Conservation (phyloP, 2,113 vertebrate species). For the Psammodynastes pulverulentus region DNA sequence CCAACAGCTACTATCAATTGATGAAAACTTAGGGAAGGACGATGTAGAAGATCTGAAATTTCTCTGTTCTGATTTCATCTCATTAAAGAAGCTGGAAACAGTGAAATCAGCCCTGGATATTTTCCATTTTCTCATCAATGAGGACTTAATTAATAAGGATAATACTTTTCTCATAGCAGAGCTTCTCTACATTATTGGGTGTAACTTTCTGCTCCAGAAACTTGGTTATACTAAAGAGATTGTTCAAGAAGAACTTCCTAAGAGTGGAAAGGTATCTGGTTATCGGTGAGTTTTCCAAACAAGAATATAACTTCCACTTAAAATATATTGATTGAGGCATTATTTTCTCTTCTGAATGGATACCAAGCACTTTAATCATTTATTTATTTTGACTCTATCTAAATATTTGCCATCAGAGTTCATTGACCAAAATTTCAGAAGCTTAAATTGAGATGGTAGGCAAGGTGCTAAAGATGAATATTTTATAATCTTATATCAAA, state of each 20-base stretch:
- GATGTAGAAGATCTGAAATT: slow-evolving; percentile 71
- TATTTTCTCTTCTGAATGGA: neutral
- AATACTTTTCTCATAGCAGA: slow-evolving; percentile 67
- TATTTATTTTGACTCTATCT: neutral
- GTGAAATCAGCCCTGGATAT: slow-evolving; percentile 54
- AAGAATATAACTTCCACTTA: neutral
- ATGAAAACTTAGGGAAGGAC: slow-evolving; percentile 46
- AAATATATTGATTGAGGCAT: neutral
- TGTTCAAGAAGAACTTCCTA: slow-evolving; percentile 44
- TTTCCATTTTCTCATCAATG: slow-evolving; percentile 57
- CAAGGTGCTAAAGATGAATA: too few relatives aligned
- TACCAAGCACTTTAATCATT: neutral
- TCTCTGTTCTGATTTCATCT: slow-evolving; percentile 64
- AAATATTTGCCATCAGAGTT: neutral
- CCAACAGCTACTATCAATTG: slow-evolving; percentile 52
- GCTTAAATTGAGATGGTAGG: neutral
- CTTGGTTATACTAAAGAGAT: slow-evolving; percentile 53
- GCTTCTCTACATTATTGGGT: slow-evolving; percentile 63
- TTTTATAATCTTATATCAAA: neutral
- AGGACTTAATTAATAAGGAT: slow-evolving; percentile 44
- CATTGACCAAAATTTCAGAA: too few relatives aligned
- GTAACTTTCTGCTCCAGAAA: slow-evolving; percentile 45
- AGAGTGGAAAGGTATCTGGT: slow-evolving; percentile 45
- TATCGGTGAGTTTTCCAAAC: slow-evolving; percentile 62
- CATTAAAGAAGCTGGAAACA: slow-evolving; percentile 44